These are phyloP conservation scores for Nemotelus pantherinus DNA, from an alignment of 2,888 invertebrate genomes.

Conservation along the genomic window DNA sequence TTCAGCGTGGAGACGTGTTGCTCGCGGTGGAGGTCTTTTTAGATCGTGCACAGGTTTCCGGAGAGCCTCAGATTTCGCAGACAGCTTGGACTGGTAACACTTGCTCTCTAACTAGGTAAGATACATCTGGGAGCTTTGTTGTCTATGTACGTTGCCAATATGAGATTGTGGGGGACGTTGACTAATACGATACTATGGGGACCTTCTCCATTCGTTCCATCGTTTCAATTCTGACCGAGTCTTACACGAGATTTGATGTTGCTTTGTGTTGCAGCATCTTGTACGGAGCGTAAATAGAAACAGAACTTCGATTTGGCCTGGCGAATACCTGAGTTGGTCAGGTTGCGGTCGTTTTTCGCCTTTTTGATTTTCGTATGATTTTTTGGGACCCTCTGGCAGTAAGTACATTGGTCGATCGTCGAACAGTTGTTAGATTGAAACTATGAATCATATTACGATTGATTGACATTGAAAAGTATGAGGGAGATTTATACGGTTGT, in stretches of 20 bases:
- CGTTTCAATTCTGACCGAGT: conserved; percentile 2
- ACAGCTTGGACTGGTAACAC: conserved; percentile 38
- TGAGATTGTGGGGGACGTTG: conserved; percentile 34
- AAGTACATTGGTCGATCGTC: too few species aligned
- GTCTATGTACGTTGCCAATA: conserved; percentile 9
- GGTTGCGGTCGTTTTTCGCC: background rate
- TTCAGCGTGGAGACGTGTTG: conserved; percentile 2
- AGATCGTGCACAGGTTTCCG: background rate
- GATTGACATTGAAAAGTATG: too few species aligned
- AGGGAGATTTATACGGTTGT: too few species aligned
- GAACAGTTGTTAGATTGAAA: too few species aligned
- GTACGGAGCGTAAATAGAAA: conserved; percentile 5
- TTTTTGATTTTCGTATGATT: background rate
- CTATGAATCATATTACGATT: too few species aligned
- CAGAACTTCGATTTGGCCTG: background rate
- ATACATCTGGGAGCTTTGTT: background rate
- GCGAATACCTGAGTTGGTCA: background rate
- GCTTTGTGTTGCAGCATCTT: conserved; percentile 3
- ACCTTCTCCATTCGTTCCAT: conserved; percentile 2
- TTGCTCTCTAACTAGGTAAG: background rate
- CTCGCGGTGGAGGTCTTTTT: conserved; percentile 9
- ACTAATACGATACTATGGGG: conserved; percentile 18
- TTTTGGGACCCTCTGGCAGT: too few species aligned
- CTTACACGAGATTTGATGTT: conserved; percentile 4
- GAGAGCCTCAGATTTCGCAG: background rate